phyloP scores from a whole-genome alignment of 2,888 invertebrate genomes.

The Cephus runcator region DNA sequence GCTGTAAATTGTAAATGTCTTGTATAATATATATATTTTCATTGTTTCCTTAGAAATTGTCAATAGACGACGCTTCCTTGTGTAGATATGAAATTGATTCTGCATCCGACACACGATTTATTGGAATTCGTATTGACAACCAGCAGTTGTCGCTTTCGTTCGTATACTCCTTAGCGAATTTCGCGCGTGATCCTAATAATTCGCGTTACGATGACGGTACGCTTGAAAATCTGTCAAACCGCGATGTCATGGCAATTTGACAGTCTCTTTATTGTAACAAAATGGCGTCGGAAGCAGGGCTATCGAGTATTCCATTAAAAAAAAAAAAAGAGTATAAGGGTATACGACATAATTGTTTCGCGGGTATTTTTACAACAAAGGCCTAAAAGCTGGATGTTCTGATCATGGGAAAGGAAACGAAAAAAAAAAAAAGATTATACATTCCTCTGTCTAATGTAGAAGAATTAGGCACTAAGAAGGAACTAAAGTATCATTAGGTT shows the following conservation, averaged over 20 bases:
- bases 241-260: background rate
- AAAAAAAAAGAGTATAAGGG: background rate
- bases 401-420: background rate
- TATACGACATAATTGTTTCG: conserved; percentile 1
- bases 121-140: background rate
- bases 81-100: background rate
- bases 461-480: background rate
- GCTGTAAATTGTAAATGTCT: background rate
- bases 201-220: background rate
- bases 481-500: conserved; percentile 46
- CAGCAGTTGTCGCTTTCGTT: background rate
- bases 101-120: background rate
- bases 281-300: background rate
- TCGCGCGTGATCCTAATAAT: background rate
- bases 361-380: conserved; percentile 5
- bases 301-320: background rate
- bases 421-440: background rate
- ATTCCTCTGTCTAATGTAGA: background rate
- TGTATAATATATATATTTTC: background rate
- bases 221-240: background rate
- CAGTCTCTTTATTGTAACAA: background rate
- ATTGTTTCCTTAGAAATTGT: background rate
- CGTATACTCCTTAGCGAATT: background rate
- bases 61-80: background rate
- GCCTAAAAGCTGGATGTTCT: background rate